phyloP scores from a whole-genome alignment of 2,888 invertebrate genomes.

The Dryocosmus kuriphilus region DNA sequence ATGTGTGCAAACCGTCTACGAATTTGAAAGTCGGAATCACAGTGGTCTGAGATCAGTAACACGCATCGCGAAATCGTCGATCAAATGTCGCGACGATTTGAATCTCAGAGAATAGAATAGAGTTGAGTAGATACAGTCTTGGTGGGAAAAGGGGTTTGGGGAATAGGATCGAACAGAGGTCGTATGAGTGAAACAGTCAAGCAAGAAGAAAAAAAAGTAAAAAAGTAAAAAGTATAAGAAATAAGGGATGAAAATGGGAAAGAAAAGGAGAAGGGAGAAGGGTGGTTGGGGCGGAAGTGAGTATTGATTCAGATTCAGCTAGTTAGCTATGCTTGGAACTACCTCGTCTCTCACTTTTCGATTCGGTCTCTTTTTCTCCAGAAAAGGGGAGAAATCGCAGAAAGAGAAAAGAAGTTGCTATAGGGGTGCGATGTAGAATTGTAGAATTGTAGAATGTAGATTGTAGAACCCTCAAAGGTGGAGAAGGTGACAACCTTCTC shows the following conservation, averaged over 20 bases:
- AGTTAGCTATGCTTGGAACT: slow-evolving; percentile 73
- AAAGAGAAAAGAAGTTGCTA: slow-evolving; percentile 25
- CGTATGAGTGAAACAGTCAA: slow-evolving; percentile 49
- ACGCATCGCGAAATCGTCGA: slow-evolving; percentile 60
- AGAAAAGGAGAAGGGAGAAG: slow-evolving; percentile 29
- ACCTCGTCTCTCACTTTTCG: slow-evolving; percentile 52
- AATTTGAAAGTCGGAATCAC: slow-evolving; percentile 34
- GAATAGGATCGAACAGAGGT: slow-evolving; percentile 41
- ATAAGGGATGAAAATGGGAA: slow-evolving; percentile 33
- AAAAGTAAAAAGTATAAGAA: slow-evolving; percentile 38
- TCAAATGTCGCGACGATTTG: slow-evolving; percentile 62
- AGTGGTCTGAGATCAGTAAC: slow-evolving; percentile 34
- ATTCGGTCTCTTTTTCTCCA: slow-evolving; percentile 36
- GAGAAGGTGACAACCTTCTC: slow-evolving; percentile 67
- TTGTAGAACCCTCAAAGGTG: slow-evolving; percentile 47
- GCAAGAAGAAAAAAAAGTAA: slow-evolving; percentile 35
- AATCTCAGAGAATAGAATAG: slow-evolving; percentile 43
- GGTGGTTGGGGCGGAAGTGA: slow-evolving; percentile 68
- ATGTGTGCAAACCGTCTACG: slow-evolving; percentile 10
- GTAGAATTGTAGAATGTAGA: slow-evolving; percentile 14
- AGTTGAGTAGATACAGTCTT: slow-evolving; percentile 35
- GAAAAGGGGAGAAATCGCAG: slow-evolving; percentile 36
- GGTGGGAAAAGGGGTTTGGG: slow-evolving; percentile 25
- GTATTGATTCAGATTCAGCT: slow-evolving; percentile 76
- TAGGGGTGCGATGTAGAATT: not conserved